These are phyloP conservation scores for Nesidiocoris tenuis DNA, from an alignment of 2,888 invertebrate genomes.

Conservation along the genomic window DNA sequence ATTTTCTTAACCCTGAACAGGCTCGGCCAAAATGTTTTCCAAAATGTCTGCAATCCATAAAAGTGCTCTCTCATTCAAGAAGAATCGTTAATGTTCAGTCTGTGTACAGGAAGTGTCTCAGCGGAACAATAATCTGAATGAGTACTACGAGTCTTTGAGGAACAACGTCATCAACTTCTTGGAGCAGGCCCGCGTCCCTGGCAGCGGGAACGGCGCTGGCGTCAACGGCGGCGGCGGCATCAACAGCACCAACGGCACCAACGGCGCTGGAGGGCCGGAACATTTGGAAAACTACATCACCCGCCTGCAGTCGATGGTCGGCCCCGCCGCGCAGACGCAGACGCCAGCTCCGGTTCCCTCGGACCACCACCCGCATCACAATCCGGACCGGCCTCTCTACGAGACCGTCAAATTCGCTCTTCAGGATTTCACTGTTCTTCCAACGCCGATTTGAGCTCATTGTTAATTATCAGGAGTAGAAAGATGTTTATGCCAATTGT, in stretches of 20 bases:
- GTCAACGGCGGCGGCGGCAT: slow-evolving; percentile 48
- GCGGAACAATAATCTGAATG: slow-evolving; percentile 80
- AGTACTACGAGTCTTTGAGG: slow-evolving; percentile 88
- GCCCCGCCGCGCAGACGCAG: slow-evolving; percentile 42
- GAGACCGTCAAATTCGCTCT: slow-evolving; percentile 88
- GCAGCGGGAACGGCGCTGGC: slow-evolving; percentile 57
- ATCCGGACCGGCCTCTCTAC: slow-evolving; percentile 77
- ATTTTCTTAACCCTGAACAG: too few relatives aligned
- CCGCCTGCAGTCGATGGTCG: slow-evolving; percentile 86
- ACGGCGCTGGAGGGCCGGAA: slow-evolving; percentile 60
- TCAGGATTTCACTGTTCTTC: slow-evolving; percentile 86
- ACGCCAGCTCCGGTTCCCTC: slow-evolving; percentile 42
- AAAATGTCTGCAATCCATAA: too few relatives aligned
- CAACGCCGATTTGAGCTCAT: slow-evolving; percentile 63
- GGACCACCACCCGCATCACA: slow-evolving; percentile 55
- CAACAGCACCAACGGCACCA: slow-evolving; percentile 57
- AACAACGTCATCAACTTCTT: slow-evolving; percentile 89
- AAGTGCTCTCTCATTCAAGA: slow-evolving; percentile 8
- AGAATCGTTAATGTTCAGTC: slow-evolving; percentile 40
- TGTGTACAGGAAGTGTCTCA: slow-evolving; percentile 46
- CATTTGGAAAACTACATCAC: slow-evolving; percentile 91
- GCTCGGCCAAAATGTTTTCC: too few relatives aligned
- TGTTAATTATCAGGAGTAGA: neutral
- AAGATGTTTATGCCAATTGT: too few relatives aligned
- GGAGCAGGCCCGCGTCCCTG: slow-evolving; percentile 85